Evolutionary conservation across 2,888 invertebrate species (phyloP), one percentile per base, ranked within the genome.

Genomic region (Scrobipalpa costella): DNA sequence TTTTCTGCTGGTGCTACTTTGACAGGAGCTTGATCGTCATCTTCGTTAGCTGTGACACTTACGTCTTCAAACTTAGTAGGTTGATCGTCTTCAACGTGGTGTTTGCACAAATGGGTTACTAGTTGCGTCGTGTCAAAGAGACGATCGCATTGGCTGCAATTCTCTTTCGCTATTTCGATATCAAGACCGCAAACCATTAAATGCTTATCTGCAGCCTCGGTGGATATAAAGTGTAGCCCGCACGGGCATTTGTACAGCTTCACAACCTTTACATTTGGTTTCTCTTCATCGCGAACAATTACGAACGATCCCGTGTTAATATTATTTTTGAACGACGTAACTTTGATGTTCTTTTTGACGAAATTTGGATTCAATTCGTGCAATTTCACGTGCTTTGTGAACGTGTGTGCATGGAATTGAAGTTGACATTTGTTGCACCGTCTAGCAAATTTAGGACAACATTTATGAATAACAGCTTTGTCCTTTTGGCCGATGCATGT

Each of bases 91-190:
- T 55, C 13, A 0, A 73, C 75, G 15, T 81, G 82, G 8, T 82
- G 82, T 6, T 78, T 77, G 2, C 77, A 73, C 0, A 81, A 60
- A 57, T 83, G 83, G 0, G 65, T 75, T 0, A 81, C 78, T 5
- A 82, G 55, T 0, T 75, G 67, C 0, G 77, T 71, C 0, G 80
- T 76, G 0, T 81, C 77, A 55, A 81, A 81, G 0, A 76, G 9
- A 0, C 77, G 64, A 0, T 74, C 66, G 17, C 83, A 83, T 63
- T 79, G 76, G 57, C 80, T 81, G 64, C 81, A 82, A 0, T 69
- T 71, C 21, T 79, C 80, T 62, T 72, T 73, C 0, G 71, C 72
- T 0, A 77, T 68, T 0, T 68, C 66, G 0, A 66, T 13, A 0
- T 52, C 9, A 0, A 67, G 62, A 3, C 64, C 64, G 15, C 79